Base-by-base conservation (phyloP, 2,113 vertebrate species). In the Zosterops borbonicus region DNA sequence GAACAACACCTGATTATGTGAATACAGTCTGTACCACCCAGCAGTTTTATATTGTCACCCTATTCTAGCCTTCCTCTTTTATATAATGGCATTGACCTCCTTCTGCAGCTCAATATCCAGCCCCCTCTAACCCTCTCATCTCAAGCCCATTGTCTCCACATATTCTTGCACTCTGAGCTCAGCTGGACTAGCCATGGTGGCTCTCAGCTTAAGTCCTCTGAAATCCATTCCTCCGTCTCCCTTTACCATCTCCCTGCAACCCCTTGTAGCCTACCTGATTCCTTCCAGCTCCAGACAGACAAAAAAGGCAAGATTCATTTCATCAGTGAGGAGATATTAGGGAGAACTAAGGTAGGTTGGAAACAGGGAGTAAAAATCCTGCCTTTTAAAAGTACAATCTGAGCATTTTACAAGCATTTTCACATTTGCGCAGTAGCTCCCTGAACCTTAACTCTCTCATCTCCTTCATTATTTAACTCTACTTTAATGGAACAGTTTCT, bases 381-480 rank as follows among this genome's bases (percentile, higher is more conserved):
- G 14, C 9, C 25, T 83, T 89, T 90, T 16, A 25, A 44, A 85
- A 69, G 33, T 44, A 23, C 5, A 39, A 41, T 82, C 52, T 73
- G 62, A 25, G 49, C 31, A 23, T 64, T 75, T 95, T 42, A 70
- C 42, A 87, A 87, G 16, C 4, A 14, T 64, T 75, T 91, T 63
- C 58, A n/a, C 25, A 16, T 42, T 60, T 75, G 21, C 0, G 0
- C 37, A 50, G 55, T 29, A 92, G 42, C 53, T 62, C 3, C 2
- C 31, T 28, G n/a, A 76, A 64, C 55, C 67, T 83, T 94, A 96
- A 76, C 75, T 71, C 41, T 71, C n/a, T 83, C 67, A 73, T 93
- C 70, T 94, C 77, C 60, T 94, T 67, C 77, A 81, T 96, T 95
- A 94, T 94, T 95, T 95, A 96, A 42, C 68, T 89, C 62, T 65